These are phyloP conservation scores for Hylia prasina DNA, from an alignment of 2,113 vertebrate genomes.

Conservation along the genomic window DNA sequence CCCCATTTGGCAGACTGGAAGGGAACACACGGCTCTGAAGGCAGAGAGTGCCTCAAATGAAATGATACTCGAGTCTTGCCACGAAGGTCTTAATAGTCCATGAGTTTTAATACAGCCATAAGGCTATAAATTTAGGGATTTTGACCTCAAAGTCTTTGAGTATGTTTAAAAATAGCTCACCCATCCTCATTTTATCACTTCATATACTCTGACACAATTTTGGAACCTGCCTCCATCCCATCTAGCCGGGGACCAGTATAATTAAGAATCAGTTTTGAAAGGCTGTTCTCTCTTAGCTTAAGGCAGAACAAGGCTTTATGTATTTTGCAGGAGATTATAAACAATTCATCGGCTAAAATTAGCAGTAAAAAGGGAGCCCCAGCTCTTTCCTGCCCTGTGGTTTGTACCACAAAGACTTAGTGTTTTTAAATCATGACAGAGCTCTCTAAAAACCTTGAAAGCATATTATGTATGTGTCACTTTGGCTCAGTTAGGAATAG, in stretches of 20 bases:
- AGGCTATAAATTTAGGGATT: slow-evolving; percentile 49
- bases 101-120: not conserved
- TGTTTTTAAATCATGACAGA: slow-evolving; percentile 43
- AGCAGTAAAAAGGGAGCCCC: slow-evolving; percentile 35
- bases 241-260: slow-evolving; percentile 43
- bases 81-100: not conserved
- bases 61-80: not conserved
- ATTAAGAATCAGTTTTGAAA: slow-evolving; percentile 47
- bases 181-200: slow-evolving; percentile 18
- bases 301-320: slow-evolving; percentile 23
- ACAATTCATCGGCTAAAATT: slow-evolving; percentile 48
- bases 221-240: not conserved
- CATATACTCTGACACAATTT: slow-evolving; percentile 20
- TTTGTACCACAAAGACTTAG: slow-evolving; percentile 43
- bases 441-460: slow-evolving; percentile 52
- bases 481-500: slow-evolving; percentile 23
- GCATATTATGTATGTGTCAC: slow-evolving; percentile 15
- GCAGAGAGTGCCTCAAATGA: not conserved
- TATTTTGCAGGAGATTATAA: slow-evolving; percentile 45
- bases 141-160: slow-evolving; percentile 30
- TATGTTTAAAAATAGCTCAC: slow-evolving; percentile 37
- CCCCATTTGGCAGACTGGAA: not conserved
- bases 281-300: slow-evolving; percentile 20
- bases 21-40: not conserved
- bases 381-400: slow-evolving; percentile 36